Base-by-base conservation (phyloP, 2,888 invertebrate species). In the Camponotus fellah region DNA sequence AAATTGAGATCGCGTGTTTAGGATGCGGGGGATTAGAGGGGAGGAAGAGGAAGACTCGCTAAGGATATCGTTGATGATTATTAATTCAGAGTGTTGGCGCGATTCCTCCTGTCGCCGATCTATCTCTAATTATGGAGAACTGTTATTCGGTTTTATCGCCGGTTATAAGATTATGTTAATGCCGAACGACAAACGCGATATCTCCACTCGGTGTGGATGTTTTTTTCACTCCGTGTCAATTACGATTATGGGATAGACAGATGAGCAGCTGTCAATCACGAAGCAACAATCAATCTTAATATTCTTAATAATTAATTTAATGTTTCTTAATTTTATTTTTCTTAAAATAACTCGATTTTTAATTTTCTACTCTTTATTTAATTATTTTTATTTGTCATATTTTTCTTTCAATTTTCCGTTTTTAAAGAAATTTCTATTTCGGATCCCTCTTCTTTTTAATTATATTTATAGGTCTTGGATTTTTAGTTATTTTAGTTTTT, bases 1-100 rank as follows among this genome's bases (percentile, higher is more conserved):
- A 71, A 80, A 80, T 80, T 80, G 79, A 80, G 79, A 80, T 71
- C 79, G 71, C 79, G 71, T 80, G 79, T 71, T 80, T 80, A 71
- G 71, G 79, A 71, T 49, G 60, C 71, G 79, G 17, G 26, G 79
- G 79, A 80, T 80, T 80, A 80, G 12, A 26, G 60, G 71, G 46
- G 62, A 83, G 62, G 60, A 68, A 79, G 79, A 69, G 69, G 69
- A 40, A 21, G 34, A 37, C 17, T 58, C 34, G 21, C 43, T 60
- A 60, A 60, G 71, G 60, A 69, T 60, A 71, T 46, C n/a, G 68
- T 79, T 68, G 58, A 79, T 71, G 79, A 71, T 79, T 69, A 79
- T 79, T 79, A 60, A 79, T 76, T 76, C 64, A 21, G 49, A 53
- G 8, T 53, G 49, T 53, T 65, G 10, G 49, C 37, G 37, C 37